Evolutionary conservation across 2,888 invertebrate genomes (phyloP), one percentile per base, ranked within the genome.

Genomic region (Polydrusus cervinus): DNA sequence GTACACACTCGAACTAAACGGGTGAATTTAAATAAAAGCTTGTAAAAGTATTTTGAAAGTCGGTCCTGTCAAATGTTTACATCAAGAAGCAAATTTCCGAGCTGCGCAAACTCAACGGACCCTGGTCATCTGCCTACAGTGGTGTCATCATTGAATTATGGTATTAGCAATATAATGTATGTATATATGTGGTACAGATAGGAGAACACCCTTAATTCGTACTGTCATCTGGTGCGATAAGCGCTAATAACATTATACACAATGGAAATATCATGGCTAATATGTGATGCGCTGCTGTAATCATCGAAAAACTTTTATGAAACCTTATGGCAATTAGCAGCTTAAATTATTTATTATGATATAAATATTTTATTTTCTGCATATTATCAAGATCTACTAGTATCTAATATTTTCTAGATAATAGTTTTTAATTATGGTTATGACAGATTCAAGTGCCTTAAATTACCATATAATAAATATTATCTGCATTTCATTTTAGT

Each of bases 321-420:
- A 30, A 53, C 13, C 53, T 53, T 25, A 53, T 53, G 25, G 1
- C 30, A 53, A 53, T 53, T 53, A 9, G 25, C 53, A 25, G 53
- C 20, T 13, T n/a, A n/a, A n/a, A n/a, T n/a, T n/a, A n/a, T n/a
- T n/a, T n/a, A n/a, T n/a, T 3, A 11, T 25, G 10, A n/a, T 18
- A 20, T 51, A 51, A 7, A 20, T 51, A 30, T 30, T n/a, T n/a
- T n/a, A 30, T 30, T 53, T 20, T 53, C 14, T 25, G 11, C 53
- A 30, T 53, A 30, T n/a, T n/a, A n/a, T 53, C 30, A n/a, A 53
- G 11, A 53, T 16, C 6, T 1, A 53, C 20, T 61, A n/a, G n/a
- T n/a, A n/a, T n/a, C n/a, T n/a, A n/a, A 13, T 40, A 3, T 20
- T n/a, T 3, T n/a, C 8, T 40, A 61, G 45, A 61, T 60, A 43